A percentile compares a stretch with the other conserved stretches of the same genome.
Conservation (phyloP, 2,113 vertebrate genomes). For the Oncorhynchus gorbuscha region DNA sequence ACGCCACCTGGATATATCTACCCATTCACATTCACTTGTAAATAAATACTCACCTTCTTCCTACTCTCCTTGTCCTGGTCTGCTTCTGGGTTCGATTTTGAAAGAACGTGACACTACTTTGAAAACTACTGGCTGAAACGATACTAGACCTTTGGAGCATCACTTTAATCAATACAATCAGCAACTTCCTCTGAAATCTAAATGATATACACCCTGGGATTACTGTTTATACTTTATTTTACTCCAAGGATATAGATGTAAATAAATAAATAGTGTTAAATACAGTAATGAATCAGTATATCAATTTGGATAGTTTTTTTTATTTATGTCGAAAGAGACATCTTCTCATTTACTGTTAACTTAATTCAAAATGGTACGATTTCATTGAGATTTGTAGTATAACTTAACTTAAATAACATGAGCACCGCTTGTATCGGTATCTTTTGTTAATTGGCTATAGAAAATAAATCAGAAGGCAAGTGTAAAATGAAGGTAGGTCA, state of each 20-base stretch:
- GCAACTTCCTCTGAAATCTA: conserved; percentile 67
- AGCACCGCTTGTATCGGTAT: neutral
- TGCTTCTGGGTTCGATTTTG: no score
- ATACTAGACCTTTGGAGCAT: neutral
- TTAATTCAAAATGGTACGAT: neutral
- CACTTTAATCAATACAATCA: conserved; percentile 76
- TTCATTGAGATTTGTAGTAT: conserved; percentile 20
- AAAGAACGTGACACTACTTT: no score
- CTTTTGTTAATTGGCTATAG: conserved; percentile 31
- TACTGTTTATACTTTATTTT: conserved; percentile 58
- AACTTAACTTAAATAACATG: neutral
- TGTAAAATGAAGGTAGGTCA: conserved; percentile 55
- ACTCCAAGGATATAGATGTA: neutral
- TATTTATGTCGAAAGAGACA: conserved; percentile 8
- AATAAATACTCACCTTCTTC: no score
- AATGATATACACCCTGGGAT: conserved; percentile 75
- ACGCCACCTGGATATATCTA: no score
- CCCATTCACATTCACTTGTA: no score
- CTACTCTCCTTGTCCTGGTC: no score
- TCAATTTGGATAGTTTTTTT: conserved; percentile 57
- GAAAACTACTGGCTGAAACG: no score
- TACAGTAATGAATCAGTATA: conserved; percentile 66
- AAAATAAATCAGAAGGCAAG: conserved; percentile 49
- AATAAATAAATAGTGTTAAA: conserved; percentile 20
- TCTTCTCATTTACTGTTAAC: neutral